These are phyloP conservation scores for Pseudotriccus pelzelni DNA, from an alignment of 2,797 vertebrate species.

Conservation along the genomic window DNA sequence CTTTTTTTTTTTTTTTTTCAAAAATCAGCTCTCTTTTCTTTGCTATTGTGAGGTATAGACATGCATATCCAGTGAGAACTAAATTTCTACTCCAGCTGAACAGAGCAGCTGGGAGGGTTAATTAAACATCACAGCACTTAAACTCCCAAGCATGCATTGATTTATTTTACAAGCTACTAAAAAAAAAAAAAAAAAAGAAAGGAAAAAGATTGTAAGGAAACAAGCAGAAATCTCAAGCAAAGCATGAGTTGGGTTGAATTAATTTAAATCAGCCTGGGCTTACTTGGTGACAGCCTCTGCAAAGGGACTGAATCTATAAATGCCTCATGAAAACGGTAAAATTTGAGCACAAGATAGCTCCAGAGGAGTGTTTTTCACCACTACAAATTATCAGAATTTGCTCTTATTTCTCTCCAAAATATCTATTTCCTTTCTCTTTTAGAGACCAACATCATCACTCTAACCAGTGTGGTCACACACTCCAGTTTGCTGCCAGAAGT, in stretches of 20 bases:
- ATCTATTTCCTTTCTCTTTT: not conserved
- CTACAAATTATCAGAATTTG: not conserved
- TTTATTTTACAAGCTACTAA: not conserved
- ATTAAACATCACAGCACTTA: not conserved
- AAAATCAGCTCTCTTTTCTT: not conserved
- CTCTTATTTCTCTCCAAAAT: not conserved
- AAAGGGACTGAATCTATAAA: not conserved
- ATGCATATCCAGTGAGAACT: not conserved
- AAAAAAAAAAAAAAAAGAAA: not conserved
- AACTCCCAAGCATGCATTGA: not conserved
- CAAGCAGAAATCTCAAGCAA: not conserved
- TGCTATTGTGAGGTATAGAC: not conserved
- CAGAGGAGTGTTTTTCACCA: not conserved
- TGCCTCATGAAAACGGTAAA: not conserved
- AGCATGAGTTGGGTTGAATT: not conserved
- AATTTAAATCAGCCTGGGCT: not conserved
- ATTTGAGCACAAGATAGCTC: not conserved
- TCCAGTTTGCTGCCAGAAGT: not conserved
- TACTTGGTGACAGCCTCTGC: not conserved
- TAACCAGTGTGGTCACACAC: rapidly evolving
- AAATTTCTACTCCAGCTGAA: not conserved
- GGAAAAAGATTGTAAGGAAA: not conserved
- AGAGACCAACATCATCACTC: not conserved
- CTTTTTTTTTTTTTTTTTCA: not conserved
- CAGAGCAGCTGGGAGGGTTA: not conserved